phyloP scores from a whole-genome alignment of 2,113 vertebrate species.

The Rhynchomys soricoides region DNA sequence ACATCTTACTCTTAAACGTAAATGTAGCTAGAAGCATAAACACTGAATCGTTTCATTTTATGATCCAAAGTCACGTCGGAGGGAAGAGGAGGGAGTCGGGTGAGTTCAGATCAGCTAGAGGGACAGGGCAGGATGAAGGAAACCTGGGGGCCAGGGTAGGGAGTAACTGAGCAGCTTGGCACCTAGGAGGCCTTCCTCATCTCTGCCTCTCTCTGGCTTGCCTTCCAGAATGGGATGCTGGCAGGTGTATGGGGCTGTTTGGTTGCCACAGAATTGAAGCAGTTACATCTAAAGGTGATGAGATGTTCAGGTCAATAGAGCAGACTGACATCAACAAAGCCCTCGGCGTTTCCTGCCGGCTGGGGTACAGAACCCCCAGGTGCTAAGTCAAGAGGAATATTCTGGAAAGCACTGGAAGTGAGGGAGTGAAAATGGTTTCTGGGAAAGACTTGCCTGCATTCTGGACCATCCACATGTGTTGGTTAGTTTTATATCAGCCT shows the following conservation, averaged over 20 bases:
- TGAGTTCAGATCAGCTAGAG: neutral
- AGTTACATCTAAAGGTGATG: rapidly evolving
- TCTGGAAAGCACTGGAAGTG: neutral
- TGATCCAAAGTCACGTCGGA: slow-evolving; percentile 64
- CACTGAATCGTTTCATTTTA: slow-evolving; percentile 82
- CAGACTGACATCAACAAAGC: neutral
- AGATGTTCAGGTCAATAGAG: neutral
- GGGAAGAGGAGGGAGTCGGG: slow-evolving; percentile 2
- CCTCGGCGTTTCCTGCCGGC: rapidly evolving
- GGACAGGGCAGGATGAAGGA: neutral
- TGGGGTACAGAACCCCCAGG: neutral
- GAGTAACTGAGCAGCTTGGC: too few species aligned
- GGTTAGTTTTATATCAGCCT: neutral
- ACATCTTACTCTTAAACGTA: slow-evolving; percentile 86
- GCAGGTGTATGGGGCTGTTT: neutral
- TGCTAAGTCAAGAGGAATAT: neutral
- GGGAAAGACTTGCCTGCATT: neutral
- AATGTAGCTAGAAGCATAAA: slow-evolving; percentile 82
- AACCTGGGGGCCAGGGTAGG: neutral
- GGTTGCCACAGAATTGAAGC: neutral
- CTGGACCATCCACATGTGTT: neutral
- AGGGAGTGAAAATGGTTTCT: neutral
- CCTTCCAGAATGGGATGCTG: rapidly evolving
- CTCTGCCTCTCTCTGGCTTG: neutral
- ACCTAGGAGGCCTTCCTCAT: rapidly evolving